Conservation (phyloP, 2,113 vertebrate species). For the Gallinago media region DNA sequence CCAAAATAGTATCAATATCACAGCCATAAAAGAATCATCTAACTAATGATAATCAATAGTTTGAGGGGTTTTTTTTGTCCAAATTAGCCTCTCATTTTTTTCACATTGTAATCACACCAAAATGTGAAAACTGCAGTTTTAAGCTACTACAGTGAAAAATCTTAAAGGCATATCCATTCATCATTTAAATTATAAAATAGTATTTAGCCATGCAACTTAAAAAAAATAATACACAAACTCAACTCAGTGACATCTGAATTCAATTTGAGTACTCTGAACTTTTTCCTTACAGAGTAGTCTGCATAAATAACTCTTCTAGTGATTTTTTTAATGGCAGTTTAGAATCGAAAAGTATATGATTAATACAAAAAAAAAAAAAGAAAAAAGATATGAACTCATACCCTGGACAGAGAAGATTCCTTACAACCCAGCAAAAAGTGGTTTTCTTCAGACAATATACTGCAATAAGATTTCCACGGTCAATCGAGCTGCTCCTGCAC, state of each 20-base stretch:
- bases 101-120: neutral
- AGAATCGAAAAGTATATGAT: neutral
- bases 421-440: neutral
- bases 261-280: neutral
- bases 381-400: rapidly evolving
- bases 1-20: neutral
- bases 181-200: neutral
- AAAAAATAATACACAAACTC: neutral
- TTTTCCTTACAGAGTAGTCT: neutral
- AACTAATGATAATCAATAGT: neutral
- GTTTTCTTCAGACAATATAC: neutral
- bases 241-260: neutral
- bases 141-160: neutral
- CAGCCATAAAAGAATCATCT: neutral
- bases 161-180: neutral
- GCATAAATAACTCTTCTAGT: neutral
- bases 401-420: neutral
- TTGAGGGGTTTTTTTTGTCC: rapidly evolving
- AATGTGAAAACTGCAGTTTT: neutral
- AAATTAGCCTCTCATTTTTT: neutral
- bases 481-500: neutral
- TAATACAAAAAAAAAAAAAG: neutral
- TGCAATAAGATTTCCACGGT: neutral
- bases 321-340: neutral
- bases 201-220: neutral